Evolutionary conservation across 2,113 vertebrate genomes (phyloP).

Genomic region (Ahaetulla prasina): DNA sequence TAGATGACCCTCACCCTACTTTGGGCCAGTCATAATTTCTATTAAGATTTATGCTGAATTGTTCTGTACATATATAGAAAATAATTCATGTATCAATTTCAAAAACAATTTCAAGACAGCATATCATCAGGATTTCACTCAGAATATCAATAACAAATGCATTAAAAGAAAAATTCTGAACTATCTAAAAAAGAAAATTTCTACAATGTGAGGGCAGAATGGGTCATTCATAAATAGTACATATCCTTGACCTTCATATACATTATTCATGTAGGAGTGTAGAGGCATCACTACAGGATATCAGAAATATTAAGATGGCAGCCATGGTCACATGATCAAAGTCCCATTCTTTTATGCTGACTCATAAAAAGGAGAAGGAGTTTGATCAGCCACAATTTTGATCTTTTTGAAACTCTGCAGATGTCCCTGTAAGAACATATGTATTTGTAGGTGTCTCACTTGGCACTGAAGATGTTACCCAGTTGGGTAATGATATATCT

Average conservation of each 20-base stretch:
- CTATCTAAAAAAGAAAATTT: neutral
- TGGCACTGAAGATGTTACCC: neutral
- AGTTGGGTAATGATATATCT: neutral
- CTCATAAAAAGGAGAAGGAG: neutral
- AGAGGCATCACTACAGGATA: neutral
- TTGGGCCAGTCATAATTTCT: neutral
- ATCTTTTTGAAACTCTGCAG: neutral
- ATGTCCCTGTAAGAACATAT: neutral
- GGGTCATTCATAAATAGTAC: neutral
- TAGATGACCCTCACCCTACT: neutral
- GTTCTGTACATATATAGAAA: neutral
- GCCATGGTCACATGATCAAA: neutral
- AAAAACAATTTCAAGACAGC: neutral
- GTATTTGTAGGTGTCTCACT: neutral
- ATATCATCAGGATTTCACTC: neutral
- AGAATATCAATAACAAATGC: neutral
- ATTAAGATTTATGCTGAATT: neutral
- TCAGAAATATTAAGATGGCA: neutral
- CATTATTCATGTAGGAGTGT: neutral
- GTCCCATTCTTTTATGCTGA: neutral
- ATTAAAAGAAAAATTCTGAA: neutral
- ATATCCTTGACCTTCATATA: neutral
- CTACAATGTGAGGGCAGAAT: neutral
- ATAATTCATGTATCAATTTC: neutral
- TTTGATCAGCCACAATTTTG: neutral